These are phyloP conservation scores for Platyrinchus mystaceus DNA, from an alignment of 2,797 vertebrate genomes.

Conservation along the genomic window DNA sequence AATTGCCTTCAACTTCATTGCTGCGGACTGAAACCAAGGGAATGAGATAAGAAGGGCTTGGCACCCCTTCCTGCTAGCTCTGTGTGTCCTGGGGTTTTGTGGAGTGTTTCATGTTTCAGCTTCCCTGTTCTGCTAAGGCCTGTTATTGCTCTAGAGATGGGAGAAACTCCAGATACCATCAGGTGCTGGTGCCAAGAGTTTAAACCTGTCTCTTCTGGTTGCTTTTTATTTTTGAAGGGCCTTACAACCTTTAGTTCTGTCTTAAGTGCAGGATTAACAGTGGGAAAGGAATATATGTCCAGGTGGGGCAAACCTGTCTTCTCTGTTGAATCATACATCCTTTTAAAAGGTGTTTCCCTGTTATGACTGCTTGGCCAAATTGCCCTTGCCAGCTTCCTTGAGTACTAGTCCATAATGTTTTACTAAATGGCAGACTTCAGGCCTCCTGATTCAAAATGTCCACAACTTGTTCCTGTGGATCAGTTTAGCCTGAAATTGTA, in stretches of 20 bases:
- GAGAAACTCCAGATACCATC: constrained; percentile 3
- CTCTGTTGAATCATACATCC: background rate
- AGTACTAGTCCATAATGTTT: background rate
- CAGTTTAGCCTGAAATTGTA: background rate
- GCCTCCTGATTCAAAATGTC: background rate
- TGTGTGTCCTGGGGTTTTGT: background rate
- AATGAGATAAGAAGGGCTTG: constrained; percentile 38
- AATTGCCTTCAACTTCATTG: background rate
- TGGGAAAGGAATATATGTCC: background rate
- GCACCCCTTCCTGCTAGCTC: background rate
- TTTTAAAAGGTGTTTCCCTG: background rate
- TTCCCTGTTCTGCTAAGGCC: background rate
- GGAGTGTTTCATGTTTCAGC: background rate
- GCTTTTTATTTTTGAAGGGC: background rate
- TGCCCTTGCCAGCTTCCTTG: constrained; percentile 6
- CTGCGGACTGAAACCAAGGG: background rate
- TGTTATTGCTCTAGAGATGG: background rate
- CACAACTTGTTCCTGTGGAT: background rate
- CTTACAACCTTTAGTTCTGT: background rate
- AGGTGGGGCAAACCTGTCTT: background rate
- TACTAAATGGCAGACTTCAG: background rate
- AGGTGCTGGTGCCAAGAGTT: background rate
- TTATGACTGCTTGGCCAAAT: background rate
- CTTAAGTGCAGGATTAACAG: background rate
- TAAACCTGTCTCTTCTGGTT: background rate